Evolutionary conservation across 2,113 vertebrate species (phyloP).

Genomic region (Candoia aspera): DNA sequence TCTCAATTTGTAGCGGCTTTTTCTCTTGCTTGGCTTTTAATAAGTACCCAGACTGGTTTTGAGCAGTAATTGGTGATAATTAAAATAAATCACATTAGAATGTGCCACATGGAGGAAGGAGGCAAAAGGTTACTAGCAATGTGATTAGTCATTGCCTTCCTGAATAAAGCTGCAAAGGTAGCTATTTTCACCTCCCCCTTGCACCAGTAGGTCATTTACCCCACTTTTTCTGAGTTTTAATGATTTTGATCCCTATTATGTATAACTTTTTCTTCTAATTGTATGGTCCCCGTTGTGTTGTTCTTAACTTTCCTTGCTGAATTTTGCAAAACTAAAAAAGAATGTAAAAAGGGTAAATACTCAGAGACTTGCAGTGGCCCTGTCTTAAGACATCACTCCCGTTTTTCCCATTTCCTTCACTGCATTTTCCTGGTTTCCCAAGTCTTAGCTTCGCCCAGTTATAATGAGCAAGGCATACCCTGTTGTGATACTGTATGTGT

Average conservation of each 20-base stretch:
- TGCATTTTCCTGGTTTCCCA: neutral
- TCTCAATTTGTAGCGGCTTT: conserved; percentile 28
- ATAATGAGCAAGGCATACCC: neutral
- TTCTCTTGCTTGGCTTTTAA: neutral
- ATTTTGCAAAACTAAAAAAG: too few relatives aligned
- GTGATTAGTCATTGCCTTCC: neutral
- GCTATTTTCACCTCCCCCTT: too few relatives aligned
- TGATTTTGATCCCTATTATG: too few relatives aligned
- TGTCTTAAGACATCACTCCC: neutral
- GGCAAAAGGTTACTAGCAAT: conserved; percentile 39
- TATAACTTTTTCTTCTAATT: too few relatives aligned
- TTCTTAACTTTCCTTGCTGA: too few relatives aligned
- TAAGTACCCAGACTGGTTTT: conserved; percentile 41
- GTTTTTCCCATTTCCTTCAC: neutral
- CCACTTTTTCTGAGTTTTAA: too few relatives aligned
- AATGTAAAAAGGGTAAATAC: too few relatives aligned
- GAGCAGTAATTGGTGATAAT: neutral
- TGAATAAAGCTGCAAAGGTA: neutral
- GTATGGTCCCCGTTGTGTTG: too few relatives aligned
- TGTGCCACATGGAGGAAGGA: conserved; percentile 31
- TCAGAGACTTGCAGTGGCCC: neutral
- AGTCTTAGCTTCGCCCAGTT: too few relatives aligned
- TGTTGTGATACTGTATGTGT: neutral
- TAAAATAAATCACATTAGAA: conserved; percentile 25
- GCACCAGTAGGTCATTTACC: too few relatives aligned